Conservation (phyloP, 2,797 vertebrate genomes). For the Parambassis ranga region DNA sequence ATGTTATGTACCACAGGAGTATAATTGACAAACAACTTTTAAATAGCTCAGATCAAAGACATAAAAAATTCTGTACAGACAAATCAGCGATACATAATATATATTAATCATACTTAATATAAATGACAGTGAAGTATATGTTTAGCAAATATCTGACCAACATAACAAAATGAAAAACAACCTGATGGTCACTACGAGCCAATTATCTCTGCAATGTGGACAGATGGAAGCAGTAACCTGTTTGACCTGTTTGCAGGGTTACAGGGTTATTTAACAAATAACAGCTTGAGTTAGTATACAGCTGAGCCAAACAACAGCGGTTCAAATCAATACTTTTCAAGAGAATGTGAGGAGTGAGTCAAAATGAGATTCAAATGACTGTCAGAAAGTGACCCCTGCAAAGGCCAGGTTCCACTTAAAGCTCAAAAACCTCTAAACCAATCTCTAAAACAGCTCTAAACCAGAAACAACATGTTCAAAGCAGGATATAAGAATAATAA, state of each 20-base stretch:
- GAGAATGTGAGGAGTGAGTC: conserved; percentile 15
- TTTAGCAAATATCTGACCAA: neutral
- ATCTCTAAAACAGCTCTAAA: too few species aligned
- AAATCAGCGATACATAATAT: too few species aligned
- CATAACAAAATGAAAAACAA: neutral
- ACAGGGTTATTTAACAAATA: conserved; percentile 22
- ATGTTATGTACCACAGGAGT: neutral
- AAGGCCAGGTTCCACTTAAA: conserved; percentile 16
- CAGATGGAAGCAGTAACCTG: conserved; percentile 4
- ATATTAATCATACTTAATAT: too few species aligned
- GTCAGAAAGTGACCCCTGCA: conserved; percentile 11
- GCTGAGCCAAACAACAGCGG: conserved; percentile 38
- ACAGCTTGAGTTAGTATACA: conserved; percentile 30
- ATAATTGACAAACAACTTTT: conserved; percentile 1
- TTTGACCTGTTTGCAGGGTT: conserved; percentile 4
- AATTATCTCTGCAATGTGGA: neutral
- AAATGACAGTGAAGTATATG: too few species aligned
- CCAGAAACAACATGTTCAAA: too few species aligned
- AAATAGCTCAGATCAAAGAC: conserved; percentile 16
- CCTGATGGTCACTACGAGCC: neutral
- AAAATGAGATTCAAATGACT: conserved; percentile 25
- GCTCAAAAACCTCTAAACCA: too few species aligned
- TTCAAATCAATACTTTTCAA: conserved; percentile 42
- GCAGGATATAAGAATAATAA: neutral
- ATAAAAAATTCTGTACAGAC: too few species aligned